phyloP scores from a whole-genome alignment of 2,888 invertebrate species.

The Agrenia bidenticulata region DNA sequence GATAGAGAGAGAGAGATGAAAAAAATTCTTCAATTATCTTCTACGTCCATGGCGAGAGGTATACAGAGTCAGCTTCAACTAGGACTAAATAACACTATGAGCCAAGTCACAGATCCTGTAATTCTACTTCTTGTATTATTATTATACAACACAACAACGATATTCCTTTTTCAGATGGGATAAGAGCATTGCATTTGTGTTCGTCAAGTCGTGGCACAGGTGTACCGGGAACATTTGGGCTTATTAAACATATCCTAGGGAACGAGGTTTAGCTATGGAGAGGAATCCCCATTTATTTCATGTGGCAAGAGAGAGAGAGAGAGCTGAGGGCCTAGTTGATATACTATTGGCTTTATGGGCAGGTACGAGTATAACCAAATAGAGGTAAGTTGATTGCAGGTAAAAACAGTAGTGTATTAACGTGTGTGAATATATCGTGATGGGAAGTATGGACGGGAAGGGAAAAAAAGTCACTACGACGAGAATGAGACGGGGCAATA shows the following conservation, averaged over 20 bases:
- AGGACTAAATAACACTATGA: background rate
- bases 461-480: background rate
- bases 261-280: background rate
- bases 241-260: background rate
- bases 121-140: conserved; percentile 7
- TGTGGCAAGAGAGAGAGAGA: background rate
- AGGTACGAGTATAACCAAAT: background rate
- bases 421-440: background rate
- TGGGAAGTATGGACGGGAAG: background rate
- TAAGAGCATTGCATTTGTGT: background rate
- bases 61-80: background rate
- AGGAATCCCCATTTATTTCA: conserved; percentile 7
- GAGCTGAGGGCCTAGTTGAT: background rate
- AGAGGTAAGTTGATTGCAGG: background rate
- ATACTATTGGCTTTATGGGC: background rate
- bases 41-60: background rate
- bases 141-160: background rate
- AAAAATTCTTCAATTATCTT: too few relatives aligned
- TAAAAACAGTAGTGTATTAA: background rate
- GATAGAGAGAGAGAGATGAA: background rate
- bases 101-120: conserved; percentile 12
- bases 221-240: conserved; percentile 8
- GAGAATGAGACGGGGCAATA: background rate
- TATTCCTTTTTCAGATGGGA: background rate
- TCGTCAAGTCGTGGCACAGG: conserved; percentile 3